phyloP scores from a whole-genome alignment of 2,797 vertebrate species.

The Enteromius viviparus region DNA sequence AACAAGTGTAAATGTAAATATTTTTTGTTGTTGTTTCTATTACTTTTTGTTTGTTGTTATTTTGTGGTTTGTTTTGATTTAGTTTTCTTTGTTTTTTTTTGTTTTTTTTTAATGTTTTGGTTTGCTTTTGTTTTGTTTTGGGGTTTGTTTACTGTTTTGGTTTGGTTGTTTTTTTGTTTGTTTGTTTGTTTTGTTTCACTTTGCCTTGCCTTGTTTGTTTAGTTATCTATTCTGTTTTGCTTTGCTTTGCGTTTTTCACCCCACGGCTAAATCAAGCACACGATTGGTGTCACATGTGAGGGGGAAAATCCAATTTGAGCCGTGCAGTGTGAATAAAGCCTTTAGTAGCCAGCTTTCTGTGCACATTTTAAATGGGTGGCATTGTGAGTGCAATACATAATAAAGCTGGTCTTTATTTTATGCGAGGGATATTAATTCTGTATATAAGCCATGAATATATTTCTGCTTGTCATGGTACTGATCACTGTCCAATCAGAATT shows the following conservation, averaged over 20 bases:
- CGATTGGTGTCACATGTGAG: background rate
- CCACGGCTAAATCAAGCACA: background rate
- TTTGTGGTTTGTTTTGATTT: background rate
- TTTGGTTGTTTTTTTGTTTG: too few species aligned
- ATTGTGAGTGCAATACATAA: background rate
- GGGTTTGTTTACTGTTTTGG: too few species aligned
- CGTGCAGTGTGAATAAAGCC: background rate
- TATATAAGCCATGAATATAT: background rate
- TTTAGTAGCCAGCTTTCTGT: background rate
- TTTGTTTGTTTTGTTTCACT: too few species aligned
- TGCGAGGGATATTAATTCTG: background rate
- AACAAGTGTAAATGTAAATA: too few species aligned
- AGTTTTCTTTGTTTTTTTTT: background rate
- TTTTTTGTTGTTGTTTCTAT: too few species aligned
- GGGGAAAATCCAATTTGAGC: background rate
- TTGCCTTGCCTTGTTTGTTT: background rate
- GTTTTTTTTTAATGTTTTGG: too few species aligned
- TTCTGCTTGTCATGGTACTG: background rate
- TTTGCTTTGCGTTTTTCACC: background rate
- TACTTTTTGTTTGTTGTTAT: background rate
- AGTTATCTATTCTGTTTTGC: background rate
- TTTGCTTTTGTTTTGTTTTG: background rate
- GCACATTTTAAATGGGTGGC: background rate
- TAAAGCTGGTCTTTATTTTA: background rate
- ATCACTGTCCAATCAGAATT: background rate